Percentiles rank a stretch among this genome's conserved stretches.
Evolutionary conservation across 2,113 vertebrate species (phyloP).

Genomic region (Anas platyrhynchos): DNA sequence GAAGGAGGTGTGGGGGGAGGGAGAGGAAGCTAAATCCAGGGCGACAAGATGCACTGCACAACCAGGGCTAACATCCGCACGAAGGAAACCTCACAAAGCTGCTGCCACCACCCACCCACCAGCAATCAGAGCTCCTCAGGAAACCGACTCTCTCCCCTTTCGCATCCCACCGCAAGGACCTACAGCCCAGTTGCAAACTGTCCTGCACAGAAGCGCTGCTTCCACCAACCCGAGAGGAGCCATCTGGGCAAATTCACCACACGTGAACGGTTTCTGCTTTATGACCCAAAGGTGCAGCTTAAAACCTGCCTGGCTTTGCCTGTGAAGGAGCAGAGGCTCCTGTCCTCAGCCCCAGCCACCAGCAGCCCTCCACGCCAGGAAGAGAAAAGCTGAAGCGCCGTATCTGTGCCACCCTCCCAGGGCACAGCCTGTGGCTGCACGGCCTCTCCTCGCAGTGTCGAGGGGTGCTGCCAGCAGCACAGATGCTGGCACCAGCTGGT

Average conservation of each 20-base stretch:
- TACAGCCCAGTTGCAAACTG: neutral
- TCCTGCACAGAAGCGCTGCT: neutral
- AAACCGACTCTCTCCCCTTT: neutral
- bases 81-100: neutral
- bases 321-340: neutral
- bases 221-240: neutral
- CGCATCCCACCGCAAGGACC: neutral
- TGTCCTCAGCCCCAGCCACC: neutral
- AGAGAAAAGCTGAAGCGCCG: neutral
- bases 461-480: conserved; percentile 33
- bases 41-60: neutral
- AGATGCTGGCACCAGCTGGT: conserved; percentile 38
- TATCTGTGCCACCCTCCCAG: neutral
- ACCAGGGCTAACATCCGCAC: neutral
- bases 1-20: neutral
- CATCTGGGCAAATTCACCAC: neutral
- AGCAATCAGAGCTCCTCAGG: neutral
- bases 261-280: neutral
- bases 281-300: neutral
- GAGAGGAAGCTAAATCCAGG: neutral
- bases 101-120: neutral
- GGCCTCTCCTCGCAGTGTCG: neutral
- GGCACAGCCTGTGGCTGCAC: neutral
- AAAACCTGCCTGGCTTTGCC: neutral
- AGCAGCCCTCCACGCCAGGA: neutral